Base-by-base conservation (phyloP, 2,113 vertebrate species). In the Hystrix brachyura region DNA sequence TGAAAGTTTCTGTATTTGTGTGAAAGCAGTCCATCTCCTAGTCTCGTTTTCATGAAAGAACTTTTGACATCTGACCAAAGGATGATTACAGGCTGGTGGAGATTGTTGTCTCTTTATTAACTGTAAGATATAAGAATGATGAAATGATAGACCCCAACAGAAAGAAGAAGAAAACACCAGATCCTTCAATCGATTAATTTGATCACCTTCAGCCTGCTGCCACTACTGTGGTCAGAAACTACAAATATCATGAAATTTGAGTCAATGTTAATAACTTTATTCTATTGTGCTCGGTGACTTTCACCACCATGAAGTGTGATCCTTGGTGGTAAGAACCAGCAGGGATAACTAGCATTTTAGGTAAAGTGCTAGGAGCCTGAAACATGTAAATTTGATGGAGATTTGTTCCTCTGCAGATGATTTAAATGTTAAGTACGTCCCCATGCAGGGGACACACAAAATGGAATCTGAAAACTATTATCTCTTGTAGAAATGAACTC, bases 351-450 rank as follows among this genome's bases (percentile, higher is more conserved):
- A 97, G 98, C 95, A 80, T 98, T 99, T 98, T 97, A 98, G 99
- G 98, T 93, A 98, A 98, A 98, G 98, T 98, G 98, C 98, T 98
- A 95, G 97, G 97, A 98, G 97, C 97, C 85, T 90, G 98, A 97
- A 99, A 97, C 94, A 97, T 98, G 98, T 98, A 98, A 98, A 98
- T 99, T 98, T 88, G 95, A 98, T 98, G 98, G 98, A 98, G 97
- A 98, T 98, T 97, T 97, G 97, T 98, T 99, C 98, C 98, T 98
- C 87, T 96, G 98, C 97, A 97, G 98, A 99, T 98, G 97, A 99
- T 99, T 98, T 98, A 98, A 99, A 99, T 99, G 99, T 99, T 98
- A 99, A 99, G 98, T 98, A 97, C 59, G 78, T 99, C 98, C 98
- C 97, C 97, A 94, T 98, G 97, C 97, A 76, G 64, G 97, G 98